phyloP scores from a whole-genome alignment of 2,113 vertebrate genomes.

The Corythaixoides concolor region DNA sequence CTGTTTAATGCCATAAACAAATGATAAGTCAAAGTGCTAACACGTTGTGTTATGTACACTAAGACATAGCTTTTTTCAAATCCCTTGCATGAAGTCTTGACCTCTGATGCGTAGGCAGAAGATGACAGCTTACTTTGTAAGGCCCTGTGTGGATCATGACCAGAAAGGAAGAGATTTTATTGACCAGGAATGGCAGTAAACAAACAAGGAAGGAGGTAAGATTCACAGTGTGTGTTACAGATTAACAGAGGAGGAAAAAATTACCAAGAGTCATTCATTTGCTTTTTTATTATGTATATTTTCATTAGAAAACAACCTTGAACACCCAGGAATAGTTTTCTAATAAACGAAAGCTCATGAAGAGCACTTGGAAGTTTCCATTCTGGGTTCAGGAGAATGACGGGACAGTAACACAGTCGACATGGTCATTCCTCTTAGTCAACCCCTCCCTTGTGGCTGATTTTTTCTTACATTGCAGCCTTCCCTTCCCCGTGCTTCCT shows the following conservation, averaged over 20 bases:
- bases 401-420: conserved; percentile 65
- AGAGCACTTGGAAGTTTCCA: conserved; percentile 69
- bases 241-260: conserved; percentile 28
- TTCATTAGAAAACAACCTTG: conserved; percentile 72
- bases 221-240: conserved; percentile 24
- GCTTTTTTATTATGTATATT: conserved; percentile 64
- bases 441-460: conserved; percentile 46
- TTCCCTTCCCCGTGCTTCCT: background rate
- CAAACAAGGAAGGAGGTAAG: background rate
- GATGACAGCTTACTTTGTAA: background rate
- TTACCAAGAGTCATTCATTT: conserved; percentile 32
- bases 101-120: background rate
- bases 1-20: background rate
- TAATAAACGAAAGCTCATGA: conserved; percentile 67
- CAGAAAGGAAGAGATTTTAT: conserved; percentile 36
- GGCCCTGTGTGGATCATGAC: background rate
- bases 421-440: conserved; percentile 60
- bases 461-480: background rate
- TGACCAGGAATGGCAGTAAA: conserved; percentile 19
- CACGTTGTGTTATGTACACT: background rate
- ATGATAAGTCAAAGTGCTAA: background rate
- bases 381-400: conserved; percentile 67
- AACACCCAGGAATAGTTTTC: conserved; percentile 70
- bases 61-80: background rate
- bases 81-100: background rate